Base-by-base conservation (phyloP, 2,797 vertebrate genomes). In the Cyclura pinguis region DNA sequence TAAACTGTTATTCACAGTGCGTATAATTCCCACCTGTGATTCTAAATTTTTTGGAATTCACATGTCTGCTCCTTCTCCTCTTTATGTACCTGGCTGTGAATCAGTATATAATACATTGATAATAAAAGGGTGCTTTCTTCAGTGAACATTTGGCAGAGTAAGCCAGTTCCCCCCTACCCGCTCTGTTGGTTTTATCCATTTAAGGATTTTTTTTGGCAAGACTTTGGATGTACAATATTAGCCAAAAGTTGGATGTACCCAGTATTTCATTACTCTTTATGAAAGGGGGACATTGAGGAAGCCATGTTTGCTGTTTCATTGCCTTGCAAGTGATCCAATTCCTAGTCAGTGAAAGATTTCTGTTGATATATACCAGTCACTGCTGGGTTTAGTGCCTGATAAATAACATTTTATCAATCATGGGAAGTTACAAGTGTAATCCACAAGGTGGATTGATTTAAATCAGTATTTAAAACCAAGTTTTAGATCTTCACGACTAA, bases 191-290 rank as follows among this genome's bases (percentile, higher is more conserved):
- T 73, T 80, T 67, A 50, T 52, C 77, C 80, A 72, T 80, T 80
- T 85, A 80, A 67, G 90, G 42, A 24, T 18, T 93, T 47, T 86
- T 74, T 86, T 74, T 85, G 86, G 52, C 57, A 90, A 90, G 57
- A 42, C n/a, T 16, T 72, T 78, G 55, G 0, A 0, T 78, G 55
- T 77, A 80, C 82, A 57, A 80, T 59, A 32, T 74, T 85, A 67
- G 76, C 77, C 87, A 91, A 69, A 88, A 35, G 20, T 72, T 90
- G 55, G 55, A 80, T 85, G 83, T 67, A 62, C 42, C 52, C 8
- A n/a, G 52, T 80, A 73, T 92, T 90, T 90, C 80, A 13, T 12
- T 42, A 50, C 12, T 69, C 35, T 90, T 91, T 84, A 47, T 91
- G 74, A 62, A 91, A 91, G 82, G 38, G 50, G 22, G 83, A 22